Evolutionary conservation across 2,888 invertebrate genomes (phyloP).

Genomic region (Catocala nupta): DNA sequence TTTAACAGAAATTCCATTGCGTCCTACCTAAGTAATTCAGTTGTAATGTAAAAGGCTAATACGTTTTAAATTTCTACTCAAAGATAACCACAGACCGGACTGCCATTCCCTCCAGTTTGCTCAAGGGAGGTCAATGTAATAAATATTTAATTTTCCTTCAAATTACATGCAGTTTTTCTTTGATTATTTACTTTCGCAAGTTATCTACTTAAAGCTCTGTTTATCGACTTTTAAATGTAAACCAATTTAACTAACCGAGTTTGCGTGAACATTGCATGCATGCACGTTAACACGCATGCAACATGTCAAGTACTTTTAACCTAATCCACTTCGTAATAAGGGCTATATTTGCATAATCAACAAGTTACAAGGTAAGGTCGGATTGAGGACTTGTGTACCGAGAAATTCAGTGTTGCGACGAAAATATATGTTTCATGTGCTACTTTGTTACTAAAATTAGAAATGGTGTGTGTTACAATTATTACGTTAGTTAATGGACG

Average conservation of each 20-base stretch:
- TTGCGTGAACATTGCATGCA: slow-evolving; percentile 48
- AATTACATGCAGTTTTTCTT: slow-evolving; percentile 35
- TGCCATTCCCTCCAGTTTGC: neutral
- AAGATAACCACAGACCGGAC: neutral
- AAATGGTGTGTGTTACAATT: neutral
- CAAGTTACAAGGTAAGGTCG: slow-evolving; percentile 14
- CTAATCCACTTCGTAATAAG: slow-evolving; percentile 26
- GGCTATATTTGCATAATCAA: slow-evolving; percentile 31
- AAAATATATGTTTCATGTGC: slow-evolving; percentile 10
- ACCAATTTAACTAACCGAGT: slow-evolving; percentile 52
- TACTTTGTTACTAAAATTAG: slow-evolving; percentile 2
- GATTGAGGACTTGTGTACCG: slow-evolving; percentile 14
- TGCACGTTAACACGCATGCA: slow-evolving; percentile 36
- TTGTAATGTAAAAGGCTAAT: too few relatives aligned
- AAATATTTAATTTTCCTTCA: slow-evolving; percentile 30
- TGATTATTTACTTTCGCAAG: slow-evolving; percentile 37
- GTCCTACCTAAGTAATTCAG: too few relatives aligned
- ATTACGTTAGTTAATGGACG: too few relatives aligned
- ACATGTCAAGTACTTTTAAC: slow-evolving; percentile 34
- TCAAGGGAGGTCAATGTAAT: slow-evolving; percentile 17
- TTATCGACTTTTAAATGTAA: slow-evolving; percentile 55
- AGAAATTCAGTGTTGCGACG: slow-evolving; percentile 23
- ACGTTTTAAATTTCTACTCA: too few relatives aligned
- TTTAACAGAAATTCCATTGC: too few relatives aligned
- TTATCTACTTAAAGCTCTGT: slow-evolving; percentile 40